Base-by-base conservation (phyloP, 1,140 invertebrate genomes). In the Hormaphis cornu region DNA sequence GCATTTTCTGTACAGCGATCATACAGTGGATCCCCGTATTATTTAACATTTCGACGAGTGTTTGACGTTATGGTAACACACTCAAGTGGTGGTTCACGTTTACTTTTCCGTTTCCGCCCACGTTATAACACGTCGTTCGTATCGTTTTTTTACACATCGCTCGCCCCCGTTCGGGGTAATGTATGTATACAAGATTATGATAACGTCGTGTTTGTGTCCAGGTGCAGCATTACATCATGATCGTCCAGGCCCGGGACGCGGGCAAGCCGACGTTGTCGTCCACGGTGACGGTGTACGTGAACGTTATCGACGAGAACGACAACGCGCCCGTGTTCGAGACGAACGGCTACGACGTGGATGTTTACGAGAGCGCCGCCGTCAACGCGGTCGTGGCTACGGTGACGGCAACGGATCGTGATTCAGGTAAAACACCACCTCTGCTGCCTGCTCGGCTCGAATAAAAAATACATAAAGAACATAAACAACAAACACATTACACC, bases 221-320 rank as follows among this genome's bases (percentile, higher is more conserved):
- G 90, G 87, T 93, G 26, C 90, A 93, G 74, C 93, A 97, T 79
- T 95, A 94, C 80, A 93, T 97, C 71, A 82, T 95, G 69, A 90
- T 93, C 24, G 90, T 93, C 1, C 89, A 93, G 78, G 93, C 93
- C 1, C 90, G 92, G 74, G 94, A 97, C 79, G 86, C 84, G 16
- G 94, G 94, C 1, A 83, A 86, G 54, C 93, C 93, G 10, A 86
- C 87, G 46, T 79, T 95, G n/a, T 95, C 92, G 0, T 92, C 90
- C 28, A 94, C 91, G 4, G 84, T 93, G 9, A 94, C 91, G 0
- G 89, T 95, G 10, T 95, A 94, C 79, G 89, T 96, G 77, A 95
- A 96, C 80, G 91, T 97, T 1, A 80, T 93, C 37, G 95, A 98
- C 77, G 81, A 96, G 24, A 97, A 97, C 77, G 95, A 97, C 80